A percentile compares a stretch with the other conserved stretches of the same genome.
phyloP scores from a whole-genome alignment of 2,113 vertebrate genomes.

The Orientallactaga bullata region DNA sequence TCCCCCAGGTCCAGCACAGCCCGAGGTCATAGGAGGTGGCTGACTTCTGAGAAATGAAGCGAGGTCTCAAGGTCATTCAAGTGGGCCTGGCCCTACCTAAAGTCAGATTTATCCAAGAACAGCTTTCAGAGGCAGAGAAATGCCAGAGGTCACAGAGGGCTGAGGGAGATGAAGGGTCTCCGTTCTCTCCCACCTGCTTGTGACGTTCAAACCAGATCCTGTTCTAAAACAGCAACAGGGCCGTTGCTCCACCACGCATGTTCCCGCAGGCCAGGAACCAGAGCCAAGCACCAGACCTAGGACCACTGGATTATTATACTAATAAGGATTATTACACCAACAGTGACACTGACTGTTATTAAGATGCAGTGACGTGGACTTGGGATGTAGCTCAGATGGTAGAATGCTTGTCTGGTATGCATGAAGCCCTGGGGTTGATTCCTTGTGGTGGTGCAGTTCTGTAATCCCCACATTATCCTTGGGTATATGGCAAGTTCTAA shows the following conservation, averaged over 20 bases:
- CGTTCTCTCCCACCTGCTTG: background rate
- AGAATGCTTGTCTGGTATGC: too few relatives aligned
- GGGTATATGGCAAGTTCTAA: too few relatives aligned
- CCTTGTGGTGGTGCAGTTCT: too few relatives aligned
- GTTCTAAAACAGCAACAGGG: background rate
- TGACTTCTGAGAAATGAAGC: background rate
- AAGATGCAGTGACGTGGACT: background rate
- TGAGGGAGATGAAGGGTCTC: background rate
- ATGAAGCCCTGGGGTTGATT: too few relatives aligned
- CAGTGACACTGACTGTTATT: too few relatives aligned
- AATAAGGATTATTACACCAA: too few relatives aligned
- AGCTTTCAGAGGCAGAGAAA: background rate
- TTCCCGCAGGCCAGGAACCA: background rate
- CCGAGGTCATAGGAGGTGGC: background rate
- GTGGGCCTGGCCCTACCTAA: background rate
- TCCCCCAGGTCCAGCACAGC: fast-evolving
- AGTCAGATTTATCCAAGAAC: background rate
- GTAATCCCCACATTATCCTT: too few relatives aligned
- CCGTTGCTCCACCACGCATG: background rate
- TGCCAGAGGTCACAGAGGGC: background rate
- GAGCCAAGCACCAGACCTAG: background rate
- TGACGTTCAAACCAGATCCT: background rate
- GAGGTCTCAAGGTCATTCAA: background rate
- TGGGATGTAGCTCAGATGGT: too few relatives aligned
- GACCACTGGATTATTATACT: background rate